Evolutionary conservation across 2,113 vertebrate species (phyloP).

Genomic region (Charina bottae): DNA sequence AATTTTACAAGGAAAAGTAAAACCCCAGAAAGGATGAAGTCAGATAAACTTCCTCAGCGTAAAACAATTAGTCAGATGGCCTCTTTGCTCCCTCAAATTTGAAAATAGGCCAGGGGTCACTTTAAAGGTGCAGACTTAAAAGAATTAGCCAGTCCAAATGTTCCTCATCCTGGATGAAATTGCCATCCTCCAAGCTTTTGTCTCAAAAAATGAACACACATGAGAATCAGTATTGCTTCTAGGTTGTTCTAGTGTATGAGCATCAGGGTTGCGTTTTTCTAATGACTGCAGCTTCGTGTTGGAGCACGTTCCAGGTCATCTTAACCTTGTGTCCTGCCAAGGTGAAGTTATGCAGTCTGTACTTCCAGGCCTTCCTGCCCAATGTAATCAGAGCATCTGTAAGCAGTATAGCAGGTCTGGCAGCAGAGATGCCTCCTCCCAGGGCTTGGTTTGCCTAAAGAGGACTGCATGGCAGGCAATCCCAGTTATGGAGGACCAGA

Average conservation of each 20-base stretch:
- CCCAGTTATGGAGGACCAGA: not conserved
- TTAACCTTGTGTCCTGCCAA: not conserved
- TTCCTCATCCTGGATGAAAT: not conserved
- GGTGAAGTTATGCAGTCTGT: not conserved
- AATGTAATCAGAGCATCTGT: not conserved
- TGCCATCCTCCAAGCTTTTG: not conserved
- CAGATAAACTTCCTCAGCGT: not conserved
- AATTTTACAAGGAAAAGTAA: not conserved
- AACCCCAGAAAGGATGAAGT: not conserved
- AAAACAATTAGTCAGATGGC: not conserved
- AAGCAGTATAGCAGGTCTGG: not conserved
- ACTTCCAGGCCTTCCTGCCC: not conserved
- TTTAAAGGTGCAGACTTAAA: not conserved
- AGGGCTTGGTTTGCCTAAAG: not conserved
- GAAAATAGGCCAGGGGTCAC: not conserved
- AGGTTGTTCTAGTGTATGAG: not conserved
- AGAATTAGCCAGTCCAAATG: not conserved
- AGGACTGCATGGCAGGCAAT: not conserved
- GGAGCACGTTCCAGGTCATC: not conserved
- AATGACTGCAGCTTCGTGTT: not conserved
- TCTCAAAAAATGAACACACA: not conserved
- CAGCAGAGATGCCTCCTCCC: not conserved
- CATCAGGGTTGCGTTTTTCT: not conserved
- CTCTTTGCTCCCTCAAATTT: not conserved
- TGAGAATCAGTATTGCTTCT: not conserved